Conservation (phyloP, 2,888 invertebrate genomes). For the Tethea ocularis region DNA sequence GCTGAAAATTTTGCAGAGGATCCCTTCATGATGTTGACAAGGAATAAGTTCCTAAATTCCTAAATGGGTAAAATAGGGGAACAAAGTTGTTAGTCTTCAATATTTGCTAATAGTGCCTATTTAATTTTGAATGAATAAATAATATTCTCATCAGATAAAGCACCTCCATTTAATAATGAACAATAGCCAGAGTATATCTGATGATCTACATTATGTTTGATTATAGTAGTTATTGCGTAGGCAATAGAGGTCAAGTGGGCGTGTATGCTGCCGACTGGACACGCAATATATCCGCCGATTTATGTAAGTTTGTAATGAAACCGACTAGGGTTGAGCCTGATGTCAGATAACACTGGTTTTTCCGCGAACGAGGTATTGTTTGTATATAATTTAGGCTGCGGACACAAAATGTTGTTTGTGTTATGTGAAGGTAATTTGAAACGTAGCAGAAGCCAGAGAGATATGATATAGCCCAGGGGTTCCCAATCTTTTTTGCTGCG, state of each 20-base stretch:
- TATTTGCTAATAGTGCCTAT: too few relatives aligned
- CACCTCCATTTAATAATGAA: background rate
- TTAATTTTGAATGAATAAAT: background rate
- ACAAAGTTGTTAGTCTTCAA: too few relatives aligned
- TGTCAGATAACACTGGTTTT: background rate
- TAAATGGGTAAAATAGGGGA: too few relatives aligned
- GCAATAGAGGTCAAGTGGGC: conserved; percentile 12
- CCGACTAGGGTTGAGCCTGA: conserved; percentile 3
- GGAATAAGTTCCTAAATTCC: too few relatives aligned
- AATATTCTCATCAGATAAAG: background rate
- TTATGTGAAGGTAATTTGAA: background rate
- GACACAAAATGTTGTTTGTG: background rate
- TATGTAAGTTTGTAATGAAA: conserved; percentile 32
- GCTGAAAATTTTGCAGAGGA: too few relatives aligned
- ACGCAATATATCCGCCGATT: conserved; percentile 46
- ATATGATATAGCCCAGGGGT: too few relatives aligned
- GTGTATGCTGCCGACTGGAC: conserved; percentile 30
- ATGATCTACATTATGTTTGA: conserved; percentile 4
- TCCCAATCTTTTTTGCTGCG: too few relatives aligned
- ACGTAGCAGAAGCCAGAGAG: too few relatives aligned
- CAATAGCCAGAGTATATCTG: background rate
- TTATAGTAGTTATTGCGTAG: conserved; percentile 2
- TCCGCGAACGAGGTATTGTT: background rate
- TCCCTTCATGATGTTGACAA: too few relatives aligned
- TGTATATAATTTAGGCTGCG: background rate